Evolutionary conservation across 2,888 invertebrate genomes (phyloP), one percentile per base, ranked within the genome.

Genomic region (Nemoura dubitans): DNA sequence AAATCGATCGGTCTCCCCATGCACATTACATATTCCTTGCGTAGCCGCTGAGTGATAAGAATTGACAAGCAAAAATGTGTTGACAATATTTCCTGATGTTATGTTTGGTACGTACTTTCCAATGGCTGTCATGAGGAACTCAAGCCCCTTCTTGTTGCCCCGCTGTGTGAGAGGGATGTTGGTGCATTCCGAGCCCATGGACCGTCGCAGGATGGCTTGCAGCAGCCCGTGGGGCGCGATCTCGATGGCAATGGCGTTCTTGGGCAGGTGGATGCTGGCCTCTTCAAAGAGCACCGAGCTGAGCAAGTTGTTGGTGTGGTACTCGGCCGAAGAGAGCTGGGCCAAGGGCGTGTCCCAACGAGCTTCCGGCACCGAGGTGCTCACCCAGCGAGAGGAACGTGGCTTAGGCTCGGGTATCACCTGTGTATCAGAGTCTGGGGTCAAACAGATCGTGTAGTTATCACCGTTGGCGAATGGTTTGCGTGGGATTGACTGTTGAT

Each of bases 151-250:
- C 10, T 93, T 93, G 88, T 95, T 94, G 14, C 94, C 94, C 87
- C 94, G 93, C 90, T 96, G 95, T 85, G 97, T 97, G 0, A 98
- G 92, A 0, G 97, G 93, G 77, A 97, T 92, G 90, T 96, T 96
- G 30, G 94, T 93, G 88, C 95, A 95, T n/a, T 94, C 94, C 86
- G 94, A 92, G 89, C 93, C 92, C 80, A 98, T 91, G 0, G 97
- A 96, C 78, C 97, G 93, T 88, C 96, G 95, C 7, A 98, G 92
- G 89, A 98, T 97, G 0, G 97, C 96, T 90, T 98, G 98, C 43
- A 98, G 93, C 0, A 98, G 93, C 7, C 97, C 96, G 89, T 98
- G 98, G 0, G 98, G 98, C 0, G 98, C 98, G 86, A 98, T 95
- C 91, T 98, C 98, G 88, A 98, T 95, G 5, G 95, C 94, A 87